Evolutionary conservation across 1,140 invertebrate species (phyloP).

Genomic region (Lordiphosa stackelbergi): DNA sequence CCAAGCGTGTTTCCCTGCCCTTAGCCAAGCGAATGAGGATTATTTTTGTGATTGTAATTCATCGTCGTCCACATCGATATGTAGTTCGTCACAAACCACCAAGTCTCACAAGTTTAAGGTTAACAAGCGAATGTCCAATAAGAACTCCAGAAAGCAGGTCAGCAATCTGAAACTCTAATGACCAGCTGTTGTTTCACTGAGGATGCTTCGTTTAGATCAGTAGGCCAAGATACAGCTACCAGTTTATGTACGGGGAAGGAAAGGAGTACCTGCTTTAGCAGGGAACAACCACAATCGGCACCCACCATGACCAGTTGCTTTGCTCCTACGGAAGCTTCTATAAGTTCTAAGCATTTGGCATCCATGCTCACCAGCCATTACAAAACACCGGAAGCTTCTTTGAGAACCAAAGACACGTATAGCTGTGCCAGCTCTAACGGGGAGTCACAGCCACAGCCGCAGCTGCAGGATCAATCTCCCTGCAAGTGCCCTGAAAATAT

Average conservation of each 20-base stretch:
- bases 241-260: neutral
- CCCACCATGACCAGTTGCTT: slow-evolving; percentile 1
- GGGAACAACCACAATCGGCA: neutral
- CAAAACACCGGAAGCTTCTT: too few species aligned
- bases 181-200: neutral
- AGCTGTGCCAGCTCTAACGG: too few species aligned
- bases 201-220: neutral
- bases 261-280: neutral
- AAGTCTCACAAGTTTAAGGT: neutral
- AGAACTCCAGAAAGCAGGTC: neutral
- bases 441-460: too few species aligned
- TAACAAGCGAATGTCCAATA: neutral
- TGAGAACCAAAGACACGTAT: too few species aligned
- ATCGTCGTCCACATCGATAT: neutral
- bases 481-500: too few species aligned
- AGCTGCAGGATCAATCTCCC: too few species aligned
- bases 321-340: neutral
- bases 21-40: neutral
- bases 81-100: too few species aligned
- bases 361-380: too few species aligned
- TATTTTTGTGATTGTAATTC: neutral
- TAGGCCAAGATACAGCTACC: neutral
- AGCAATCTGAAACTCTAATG: neutral
- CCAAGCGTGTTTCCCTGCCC: slow-evolving; percentile 1
- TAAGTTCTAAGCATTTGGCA: neutral